A percentile compares a stretch with the other conserved stretches of the same genome.
phyloP scores from a whole-genome alignment of 2,888 invertebrate genomes.

The Mythimna impura region DNA sequence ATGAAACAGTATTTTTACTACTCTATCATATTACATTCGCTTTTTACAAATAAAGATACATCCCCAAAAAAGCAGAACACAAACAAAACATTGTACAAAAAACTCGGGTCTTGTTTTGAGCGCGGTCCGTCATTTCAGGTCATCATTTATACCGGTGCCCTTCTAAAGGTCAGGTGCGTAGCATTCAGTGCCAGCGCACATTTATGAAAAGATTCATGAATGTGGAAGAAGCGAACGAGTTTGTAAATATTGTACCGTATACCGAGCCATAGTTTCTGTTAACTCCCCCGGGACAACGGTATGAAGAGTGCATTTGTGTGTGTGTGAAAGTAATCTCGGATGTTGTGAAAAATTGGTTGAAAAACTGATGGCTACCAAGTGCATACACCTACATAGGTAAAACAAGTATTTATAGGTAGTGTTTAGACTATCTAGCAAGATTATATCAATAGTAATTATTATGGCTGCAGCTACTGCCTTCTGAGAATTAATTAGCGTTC shows the following conservation, averaged over 20 bases:
- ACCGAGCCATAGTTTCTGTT: constrained; percentile 44
- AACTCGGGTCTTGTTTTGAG: constrained; percentile 30
- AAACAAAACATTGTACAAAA: constrained; percentile 20
- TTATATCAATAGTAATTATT: no score
- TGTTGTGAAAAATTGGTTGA: constrained; percentile 16
- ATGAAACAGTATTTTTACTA: neutral
- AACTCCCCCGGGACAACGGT: constrained; percentile 24
- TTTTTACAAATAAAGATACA: neutral
- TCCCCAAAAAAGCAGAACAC: constrained; percentile 3
- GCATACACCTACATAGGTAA: neutral
- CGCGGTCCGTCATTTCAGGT: constrained; percentile 37
- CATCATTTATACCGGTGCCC: constrained; percentile 50
- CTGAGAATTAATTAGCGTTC: constrained; percentile 14
- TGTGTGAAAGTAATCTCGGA: constrained; percentile 30
- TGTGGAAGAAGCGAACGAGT: constrained; percentile 44
- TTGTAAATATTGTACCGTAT: constrained; percentile 56
- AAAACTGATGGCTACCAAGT: constrained; percentile 3
- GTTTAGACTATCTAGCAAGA: no score
- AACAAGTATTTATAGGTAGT: neutral
- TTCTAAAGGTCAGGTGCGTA: constrained; percentile 52
- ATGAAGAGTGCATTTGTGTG: constrained; percentile 41
- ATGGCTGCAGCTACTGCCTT: neutral
- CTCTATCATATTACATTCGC: neutral
- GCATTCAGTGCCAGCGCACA: constrained; percentile 40
- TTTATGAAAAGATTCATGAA: constrained; percentile 62